phyloP scores from a whole-genome alignment of 2,888 invertebrate species.

The Eilema griseolum region DNA sequence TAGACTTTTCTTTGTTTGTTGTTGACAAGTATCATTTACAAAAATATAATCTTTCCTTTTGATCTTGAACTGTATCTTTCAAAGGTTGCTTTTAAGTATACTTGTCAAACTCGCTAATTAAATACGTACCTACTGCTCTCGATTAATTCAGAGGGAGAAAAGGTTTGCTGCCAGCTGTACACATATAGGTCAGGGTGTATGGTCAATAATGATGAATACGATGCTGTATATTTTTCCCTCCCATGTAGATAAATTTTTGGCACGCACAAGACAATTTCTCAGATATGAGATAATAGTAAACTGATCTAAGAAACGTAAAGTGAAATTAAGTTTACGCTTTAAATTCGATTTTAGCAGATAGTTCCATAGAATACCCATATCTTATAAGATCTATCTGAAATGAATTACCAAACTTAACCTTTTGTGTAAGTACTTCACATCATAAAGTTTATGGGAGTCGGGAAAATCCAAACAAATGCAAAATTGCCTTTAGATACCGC shows the following conservation, averaged over 20 bases:
- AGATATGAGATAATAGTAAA: constrained; percentile 41
- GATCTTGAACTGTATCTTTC: neutral
- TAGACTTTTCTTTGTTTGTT: neutral
- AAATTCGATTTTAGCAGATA: constrained; percentile 48
- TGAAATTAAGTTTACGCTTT: constrained; percentile 50
- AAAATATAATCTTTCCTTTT: neutral
- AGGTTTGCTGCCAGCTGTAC: no score
- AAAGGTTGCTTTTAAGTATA: neutral
- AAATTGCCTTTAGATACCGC: neutral
- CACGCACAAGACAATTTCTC: neutral
- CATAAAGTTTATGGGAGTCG: neutral
- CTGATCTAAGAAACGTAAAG: constrained; percentile 40
- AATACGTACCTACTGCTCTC: neutral
- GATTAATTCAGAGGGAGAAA: no score
- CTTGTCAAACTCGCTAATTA: neutral
- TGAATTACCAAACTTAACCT: neutral
- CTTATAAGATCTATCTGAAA: constrained; percentile 7
- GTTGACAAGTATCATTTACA: neutral
- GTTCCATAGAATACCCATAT: constrained; percentile 42
- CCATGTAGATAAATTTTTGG: neutral
- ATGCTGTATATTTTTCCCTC: neutral
- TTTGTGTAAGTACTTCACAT: neutral
- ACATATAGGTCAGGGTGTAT: no score
- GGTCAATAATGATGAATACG: neutral
- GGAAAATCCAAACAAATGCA: neutral